Percentiles rank a stretch among this genome's conserved stretches.
These are phyloP conservation scores for Hipparchia semele DNA, from an alignment of 2,888 invertebrate species.

Conservation along the genomic window DNA sequence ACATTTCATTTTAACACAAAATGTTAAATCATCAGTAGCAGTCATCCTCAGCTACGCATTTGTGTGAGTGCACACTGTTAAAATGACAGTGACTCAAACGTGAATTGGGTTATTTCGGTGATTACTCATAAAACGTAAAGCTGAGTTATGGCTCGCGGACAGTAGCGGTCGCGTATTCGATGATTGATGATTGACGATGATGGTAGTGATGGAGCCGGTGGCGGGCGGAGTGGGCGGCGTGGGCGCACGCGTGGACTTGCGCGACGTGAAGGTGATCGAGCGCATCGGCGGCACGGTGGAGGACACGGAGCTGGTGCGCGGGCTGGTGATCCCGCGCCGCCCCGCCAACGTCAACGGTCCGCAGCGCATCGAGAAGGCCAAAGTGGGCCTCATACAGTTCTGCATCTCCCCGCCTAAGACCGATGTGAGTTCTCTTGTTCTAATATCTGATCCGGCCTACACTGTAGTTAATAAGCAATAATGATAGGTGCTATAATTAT, in stretches of 20 bases:
- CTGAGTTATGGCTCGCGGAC: neutral
- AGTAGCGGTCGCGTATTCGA: neutral
- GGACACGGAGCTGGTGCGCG: constrained; percentile 97
- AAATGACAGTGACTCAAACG: too few species aligned
- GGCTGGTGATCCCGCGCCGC: constrained; percentile 96
- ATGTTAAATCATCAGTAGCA: too few species aligned
- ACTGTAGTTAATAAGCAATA: too few species aligned
- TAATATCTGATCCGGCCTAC: too few species aligned
- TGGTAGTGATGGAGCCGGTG: constrained; percentile 77
- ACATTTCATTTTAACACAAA: too few species aligned
- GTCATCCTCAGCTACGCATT: too few species aligned
- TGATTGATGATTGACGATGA: constrained; percentile 7
- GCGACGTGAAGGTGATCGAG: constrained; percentile 98
- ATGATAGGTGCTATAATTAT: too few species aligned
- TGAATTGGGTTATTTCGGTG: too few species aligned
- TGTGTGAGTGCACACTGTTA: too few species aligned
- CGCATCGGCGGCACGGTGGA: constrained; percentile 98
- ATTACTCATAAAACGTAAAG: too few species aligned
- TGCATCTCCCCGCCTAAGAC: constrained; percentile 99
- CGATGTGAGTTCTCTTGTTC: constrained; percentile 85
- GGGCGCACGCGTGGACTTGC: constrained; percentile 92
- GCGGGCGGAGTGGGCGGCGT: constrained; percentile 71
- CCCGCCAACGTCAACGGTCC: constrained; percentile 96
- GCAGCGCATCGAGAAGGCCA: constrained; percentile 97
- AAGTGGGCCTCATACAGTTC: constrained; percentile 99